Conservation (phyloP, 1,140 invertebrate genomes). For the Ruditapes philippinarum region DNA sequence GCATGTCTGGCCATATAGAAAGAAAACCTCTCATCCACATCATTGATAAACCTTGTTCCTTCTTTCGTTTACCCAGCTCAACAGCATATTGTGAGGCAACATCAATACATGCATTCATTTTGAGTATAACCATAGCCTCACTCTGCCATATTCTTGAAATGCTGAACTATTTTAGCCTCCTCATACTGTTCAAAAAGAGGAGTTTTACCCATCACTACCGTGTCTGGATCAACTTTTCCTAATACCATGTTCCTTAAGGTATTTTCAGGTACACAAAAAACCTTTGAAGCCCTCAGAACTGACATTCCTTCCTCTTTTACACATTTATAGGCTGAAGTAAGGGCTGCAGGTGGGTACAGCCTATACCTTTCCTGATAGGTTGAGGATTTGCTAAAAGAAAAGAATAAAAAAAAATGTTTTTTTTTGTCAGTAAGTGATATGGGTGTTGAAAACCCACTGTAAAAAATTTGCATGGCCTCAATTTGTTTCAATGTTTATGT, state of each 20-base stretch:
- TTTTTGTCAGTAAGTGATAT: no score
- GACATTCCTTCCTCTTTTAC: slow-evolving; percentile 4
- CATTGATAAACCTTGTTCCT: slow-evolving; percentile 37
- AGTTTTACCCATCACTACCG: slow-evolving; percentile 8
- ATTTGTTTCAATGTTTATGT: no score
- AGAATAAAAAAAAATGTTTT: no score
- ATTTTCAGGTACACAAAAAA: neutral
- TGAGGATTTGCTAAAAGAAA: no score
- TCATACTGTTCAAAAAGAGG: slow-evolving; percentile 13
- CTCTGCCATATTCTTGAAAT: slow-evolving; percentile 21
- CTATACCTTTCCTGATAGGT: neutral
- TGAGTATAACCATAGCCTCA: slow-evolving; percentile 26
- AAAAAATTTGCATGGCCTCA: no score
- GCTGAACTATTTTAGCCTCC: slow-evolving; percentile 23
- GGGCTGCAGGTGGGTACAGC: slow-evolving; percentile 1
- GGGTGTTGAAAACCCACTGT: no score
- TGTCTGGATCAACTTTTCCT: slow-evolving; percentile 24
- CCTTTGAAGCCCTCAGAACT: slow-evolving; percentile 25
- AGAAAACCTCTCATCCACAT: slow-evolving; percentile 38
- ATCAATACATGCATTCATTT: slow-evolving; percentile 14
- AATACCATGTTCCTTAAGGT: no score
- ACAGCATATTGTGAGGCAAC: neutral
- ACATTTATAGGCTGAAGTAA: neutral
- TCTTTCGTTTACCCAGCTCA: neutral
- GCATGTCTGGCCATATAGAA: neutral